These are phyloP conservation scores for Chorisops tibialis DNA, from an alignment of 2,888 invertebrate genomes.

Conservation along the genomic window DNA sequence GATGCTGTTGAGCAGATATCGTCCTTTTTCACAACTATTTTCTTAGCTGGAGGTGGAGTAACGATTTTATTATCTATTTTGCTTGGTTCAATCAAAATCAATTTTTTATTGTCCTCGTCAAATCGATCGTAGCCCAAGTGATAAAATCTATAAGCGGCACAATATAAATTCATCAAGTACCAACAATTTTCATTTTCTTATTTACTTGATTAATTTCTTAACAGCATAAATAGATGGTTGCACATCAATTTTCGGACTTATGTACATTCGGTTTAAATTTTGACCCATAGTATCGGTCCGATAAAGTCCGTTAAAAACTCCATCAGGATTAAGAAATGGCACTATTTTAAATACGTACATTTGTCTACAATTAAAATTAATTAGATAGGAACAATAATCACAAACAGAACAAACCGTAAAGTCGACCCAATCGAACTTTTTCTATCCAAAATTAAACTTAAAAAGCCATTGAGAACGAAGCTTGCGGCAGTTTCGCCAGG, in stretches of 20 bases:
- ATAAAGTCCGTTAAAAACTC: conserved; percentile 81
- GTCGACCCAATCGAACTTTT: conserved; percentile 72
- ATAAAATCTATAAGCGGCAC: conserved; percentile 57
- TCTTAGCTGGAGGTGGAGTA: not conserved
- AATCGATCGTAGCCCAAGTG: conserved; percentile 63
- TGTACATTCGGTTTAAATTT: conserved; percentile 83
- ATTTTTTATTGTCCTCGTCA: conserved; percentile 26
- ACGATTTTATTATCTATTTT: not conserved
- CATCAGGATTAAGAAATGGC: conserved; percentile 89
- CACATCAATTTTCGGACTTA: conserved; percentile 67
- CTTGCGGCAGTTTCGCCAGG: conserved; percentile 91
- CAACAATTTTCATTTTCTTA: not conserved
- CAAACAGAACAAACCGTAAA: conserved; percentile 54
- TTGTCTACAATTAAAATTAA: conserved; percentile 45
- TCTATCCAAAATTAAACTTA: conserved; percentile 71
- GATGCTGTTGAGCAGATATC: conserved; percentile 17
- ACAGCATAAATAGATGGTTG: conserved; percentile 87
- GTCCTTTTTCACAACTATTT: not conserved
- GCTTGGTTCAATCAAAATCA: not conserved
- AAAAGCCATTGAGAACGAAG: conserved; percentile 84
- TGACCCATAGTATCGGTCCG: conserved; percentile 83
- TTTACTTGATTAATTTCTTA: conserved; percentile 66
- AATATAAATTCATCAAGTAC: too few relatives aligned
- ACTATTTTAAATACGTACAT: conserved; percentile 84
- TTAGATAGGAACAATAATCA: not conserved